phyloP scores from a whole-genome alignment of 2,113 vertebrate genomes.

The Brachirus orientalis region DNA sequence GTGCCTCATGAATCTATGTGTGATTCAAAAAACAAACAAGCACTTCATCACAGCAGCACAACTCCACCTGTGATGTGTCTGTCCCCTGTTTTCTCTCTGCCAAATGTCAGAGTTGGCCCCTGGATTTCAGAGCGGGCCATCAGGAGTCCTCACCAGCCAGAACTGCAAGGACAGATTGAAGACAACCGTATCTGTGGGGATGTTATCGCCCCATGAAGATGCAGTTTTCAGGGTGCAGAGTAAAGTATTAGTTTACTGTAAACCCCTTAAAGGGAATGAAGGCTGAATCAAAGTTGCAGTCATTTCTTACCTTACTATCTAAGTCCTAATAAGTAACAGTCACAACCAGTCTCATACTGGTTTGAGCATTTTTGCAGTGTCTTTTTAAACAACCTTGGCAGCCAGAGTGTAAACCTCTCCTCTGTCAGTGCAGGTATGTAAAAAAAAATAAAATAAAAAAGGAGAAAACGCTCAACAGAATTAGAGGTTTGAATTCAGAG shows the following conservation, averaged over 20 bases:
- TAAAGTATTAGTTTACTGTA: no score
- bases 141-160: background rate
- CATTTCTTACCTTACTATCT: no score
- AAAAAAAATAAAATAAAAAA: background rate
- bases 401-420: background rate
- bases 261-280: no score
- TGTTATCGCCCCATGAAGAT: background rate
- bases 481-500: background rate
- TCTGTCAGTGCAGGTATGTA: constrained; percentile 9
- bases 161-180: background rate
- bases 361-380: background rate
- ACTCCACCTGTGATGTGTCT: no score
- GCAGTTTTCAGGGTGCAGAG: no score
- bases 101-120: background rate
- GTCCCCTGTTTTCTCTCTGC: background rate
- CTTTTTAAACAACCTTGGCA: background rate
- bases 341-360: no score
- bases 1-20: background rate
- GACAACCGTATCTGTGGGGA: background rate
- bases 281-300: no score
- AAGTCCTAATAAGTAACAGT: no score
- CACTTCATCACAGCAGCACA: background rate
- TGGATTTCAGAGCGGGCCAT: background rate
- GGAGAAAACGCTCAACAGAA: background rate
- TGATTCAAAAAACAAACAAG: background rate